A percentile compares a stretch with the other conserved stretches of the same genome.
phyloP scores from a whole-genome alignment of 2,888 invertebrate species.

The Hirtodrosophila histrioides region DNA sequence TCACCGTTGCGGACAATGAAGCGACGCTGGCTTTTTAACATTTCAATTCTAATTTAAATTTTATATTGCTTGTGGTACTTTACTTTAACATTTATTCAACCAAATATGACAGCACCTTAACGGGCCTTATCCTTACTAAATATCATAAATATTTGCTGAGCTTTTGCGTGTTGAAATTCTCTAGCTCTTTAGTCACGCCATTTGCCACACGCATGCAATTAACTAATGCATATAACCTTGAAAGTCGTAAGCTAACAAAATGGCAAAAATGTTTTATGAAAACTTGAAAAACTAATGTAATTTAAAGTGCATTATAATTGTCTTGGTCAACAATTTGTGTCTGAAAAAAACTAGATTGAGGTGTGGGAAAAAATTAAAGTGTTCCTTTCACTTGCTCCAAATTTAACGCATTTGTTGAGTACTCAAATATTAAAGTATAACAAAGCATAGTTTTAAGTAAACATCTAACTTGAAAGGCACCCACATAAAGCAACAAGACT shows the following conservation, averaged over 20 bases:
- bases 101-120: conserved; percentile 11
- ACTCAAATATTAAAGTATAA: no score
- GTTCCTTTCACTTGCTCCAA: no score
- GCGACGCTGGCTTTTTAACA: conserved; percentile 48
- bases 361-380: no score
- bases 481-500: no score
- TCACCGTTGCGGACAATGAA: conserved; percentile 51
- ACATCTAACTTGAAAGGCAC: no score
- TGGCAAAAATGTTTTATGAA: no score
- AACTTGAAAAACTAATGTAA: no score
- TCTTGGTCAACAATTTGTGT: no score
- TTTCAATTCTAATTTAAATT: conserved; percentile 71
- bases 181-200: conserved; percentile 11
- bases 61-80: conserved; percentile 45
- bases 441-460: no score
- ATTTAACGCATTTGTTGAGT: no score
- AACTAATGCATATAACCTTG: conserved; percentile 29
- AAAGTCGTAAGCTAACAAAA: conserved; percentile 4
- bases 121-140: background rate
- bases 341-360: no score
- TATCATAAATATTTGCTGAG: conserved; percentile 25
- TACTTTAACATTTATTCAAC: background rate
- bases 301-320: no score
- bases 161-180: conserved; percentile 27
- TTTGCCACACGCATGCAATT: conserved; percentile 13